Conservation (phyloP, 2,797 vertebrate species). For the Sciurus vulgaris region DNA sequence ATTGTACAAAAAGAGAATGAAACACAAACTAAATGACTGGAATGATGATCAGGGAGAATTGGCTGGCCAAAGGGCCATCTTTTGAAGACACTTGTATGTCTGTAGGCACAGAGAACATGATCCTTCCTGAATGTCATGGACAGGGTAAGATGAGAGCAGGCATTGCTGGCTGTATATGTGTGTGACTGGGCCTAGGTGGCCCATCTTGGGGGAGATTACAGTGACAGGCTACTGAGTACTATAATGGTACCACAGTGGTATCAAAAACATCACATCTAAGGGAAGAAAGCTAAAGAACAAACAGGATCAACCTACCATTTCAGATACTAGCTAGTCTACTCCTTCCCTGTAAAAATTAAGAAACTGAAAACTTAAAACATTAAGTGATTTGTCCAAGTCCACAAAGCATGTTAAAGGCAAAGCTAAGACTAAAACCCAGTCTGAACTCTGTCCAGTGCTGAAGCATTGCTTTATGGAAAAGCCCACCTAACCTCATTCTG, state of each 20-base stretch:
- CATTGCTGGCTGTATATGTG: neutral
- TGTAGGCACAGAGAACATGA: neutral
- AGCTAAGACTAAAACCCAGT: neutral
- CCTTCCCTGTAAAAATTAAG: neutral
- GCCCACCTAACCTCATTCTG: neutral
- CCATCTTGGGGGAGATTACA: neutral
- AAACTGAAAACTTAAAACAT: neutral
- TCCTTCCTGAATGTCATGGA: neutral
- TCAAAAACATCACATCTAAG: neutral
- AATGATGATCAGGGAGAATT: conserved; percentile 24
- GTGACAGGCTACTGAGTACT: neutral
- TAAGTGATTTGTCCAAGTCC: conserved; percentile 15
- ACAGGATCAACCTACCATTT: neutral
- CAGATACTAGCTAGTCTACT: neutral
- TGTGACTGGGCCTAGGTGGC: neutral
- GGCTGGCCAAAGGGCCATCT: neutral
- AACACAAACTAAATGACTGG: conserved; percentile 5
- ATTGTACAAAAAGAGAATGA: conserved; percentile 32
- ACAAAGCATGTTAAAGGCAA: neutral
- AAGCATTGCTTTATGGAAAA: conserved; percentile 5
- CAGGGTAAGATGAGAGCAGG: neutral
- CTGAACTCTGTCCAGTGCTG: neutral
- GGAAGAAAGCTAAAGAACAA: neutral
- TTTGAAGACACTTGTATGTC: neutral
- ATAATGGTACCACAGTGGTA: neutral